Conservation (phyloP, 2,797 vertebrate genomes). For the Cynopterus sphinx region DNA sequence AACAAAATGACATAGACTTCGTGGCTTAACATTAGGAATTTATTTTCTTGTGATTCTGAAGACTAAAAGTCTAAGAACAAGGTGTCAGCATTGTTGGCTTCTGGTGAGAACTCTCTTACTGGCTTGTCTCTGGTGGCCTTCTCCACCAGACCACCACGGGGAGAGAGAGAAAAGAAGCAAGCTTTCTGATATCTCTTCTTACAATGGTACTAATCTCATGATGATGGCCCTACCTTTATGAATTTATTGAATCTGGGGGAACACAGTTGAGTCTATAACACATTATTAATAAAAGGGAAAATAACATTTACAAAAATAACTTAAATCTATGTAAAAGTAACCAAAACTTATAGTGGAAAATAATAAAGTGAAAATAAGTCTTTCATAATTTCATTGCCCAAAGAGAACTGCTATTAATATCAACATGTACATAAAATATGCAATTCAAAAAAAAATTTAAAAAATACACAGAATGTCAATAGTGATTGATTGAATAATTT, state of each 20-base stretch:
- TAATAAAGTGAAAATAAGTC: background rate
- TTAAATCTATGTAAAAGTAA: background rate
- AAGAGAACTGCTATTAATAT: background rate
- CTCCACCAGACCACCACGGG: background rate
- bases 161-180: background rate
- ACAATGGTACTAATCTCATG: background rate
- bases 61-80: background rate
- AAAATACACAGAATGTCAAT: slow-evolving; percentile 5
- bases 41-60: background rate
- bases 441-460: background rate
- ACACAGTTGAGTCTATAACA: background rate
- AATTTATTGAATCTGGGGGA: background rate
- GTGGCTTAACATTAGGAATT: background rate
- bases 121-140: background rate
- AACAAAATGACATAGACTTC: background rate
- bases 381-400: background rate
- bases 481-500: background rate
- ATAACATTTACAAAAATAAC: background rate
- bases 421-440: background rate
- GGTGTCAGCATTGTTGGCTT: background rate
- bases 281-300: background rate
- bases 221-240: background rate
- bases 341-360: background rate
- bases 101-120: background rate
- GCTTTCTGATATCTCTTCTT: background rate